Evolutionary conservation across 2,888 invertebrate genomes (phyloP), one percentile per base, ranked within the genome.

Genomic region (Rhagonycha lutea): DNA sequence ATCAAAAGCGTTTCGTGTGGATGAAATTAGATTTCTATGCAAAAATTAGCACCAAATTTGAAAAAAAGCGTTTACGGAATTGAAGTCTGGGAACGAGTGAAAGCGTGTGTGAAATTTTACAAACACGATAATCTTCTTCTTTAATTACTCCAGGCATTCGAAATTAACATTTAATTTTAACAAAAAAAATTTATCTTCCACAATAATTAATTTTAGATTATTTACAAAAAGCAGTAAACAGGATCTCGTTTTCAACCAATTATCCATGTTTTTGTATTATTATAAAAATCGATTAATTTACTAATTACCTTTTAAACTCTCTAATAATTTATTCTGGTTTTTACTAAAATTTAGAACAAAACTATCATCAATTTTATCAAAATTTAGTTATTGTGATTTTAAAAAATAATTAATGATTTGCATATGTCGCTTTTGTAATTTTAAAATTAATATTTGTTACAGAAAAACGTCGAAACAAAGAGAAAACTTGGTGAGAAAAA

Each of bases 21-120:
- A 47, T 1, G 47, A n/a, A 65, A 65, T 65, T 65, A 10, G 26
- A 65, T 24, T 8, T 23, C 24, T 24, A 65, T 24, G 63, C 26
- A 24, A 65, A 61, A 65, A 65, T 65, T 24, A 26, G 63, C 26
- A 65, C 63, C 23, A 12, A 14, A 65, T 26, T 65, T 24, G n/a
- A 65, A 23, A 62, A 65, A 65, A 65, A 65, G 7, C 63, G 23
- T 65, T 65, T 65, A 65, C 29, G 29, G 24, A 62, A 23, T 73
- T 47, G 26, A 69, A 73, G 28, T 69, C 60, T 74, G 74, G 68
- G 74, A 74, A 70, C 14, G 65, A 74, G 74, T 74, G 74, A 74
- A 74, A 74, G 74, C 74, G 70, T 61, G 14, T 70, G 74, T 32
- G 74, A 74, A n/a, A 74, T 61, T 61, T 70, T 26, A 61, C 11